Conservation (phyloP, 2,113 vertebrate species). For the Tupaia chinensis region DNA sequence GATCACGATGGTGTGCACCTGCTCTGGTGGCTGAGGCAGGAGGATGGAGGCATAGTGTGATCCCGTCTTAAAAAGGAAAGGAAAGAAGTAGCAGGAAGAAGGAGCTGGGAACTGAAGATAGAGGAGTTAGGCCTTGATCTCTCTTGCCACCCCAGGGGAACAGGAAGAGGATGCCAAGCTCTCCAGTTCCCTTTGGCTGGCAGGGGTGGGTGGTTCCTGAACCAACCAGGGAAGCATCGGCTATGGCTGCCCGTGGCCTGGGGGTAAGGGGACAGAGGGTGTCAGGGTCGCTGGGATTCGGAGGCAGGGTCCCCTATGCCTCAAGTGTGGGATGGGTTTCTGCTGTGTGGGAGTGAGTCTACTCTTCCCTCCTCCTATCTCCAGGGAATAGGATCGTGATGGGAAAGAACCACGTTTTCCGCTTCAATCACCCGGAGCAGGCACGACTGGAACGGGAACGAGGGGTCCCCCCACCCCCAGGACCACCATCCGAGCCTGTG, state of each 20-base stretch:
- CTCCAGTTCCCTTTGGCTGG: background rate
- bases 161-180: background rate
- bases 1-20: too few species aligned
- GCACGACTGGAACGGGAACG: slow-evolving; percentile 92
- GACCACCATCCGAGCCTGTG: slow-evolving; percentile 90
- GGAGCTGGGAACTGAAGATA: background rate
- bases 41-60: too few species aligned
- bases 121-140: background rate
- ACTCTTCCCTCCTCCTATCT: background rate
- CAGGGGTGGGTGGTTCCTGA: background rate
- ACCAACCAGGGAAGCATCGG: background rate
- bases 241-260: background rate
- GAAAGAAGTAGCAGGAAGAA: background rate
- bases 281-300: background rate
- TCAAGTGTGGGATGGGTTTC: background rate
- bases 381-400: slow-evolving; percentile 94
- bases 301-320: background rate
- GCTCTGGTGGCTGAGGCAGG: too few species aligned
- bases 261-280: background rate
- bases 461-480: slow-evolving; percentile 81
- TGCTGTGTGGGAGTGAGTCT: background rate
- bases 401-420: slow-evolving; percentile 96
- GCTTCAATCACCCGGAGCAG: slow-evolving; percentile 96
- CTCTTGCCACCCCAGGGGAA: background rate
- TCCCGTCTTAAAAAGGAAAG: too few species aligned